These are phyloP conservation scores for Palythoa caribaeorum DNA, from an alignment of 92 coral and sea anemone genomes.

Conservation along the genomic window DNA sequence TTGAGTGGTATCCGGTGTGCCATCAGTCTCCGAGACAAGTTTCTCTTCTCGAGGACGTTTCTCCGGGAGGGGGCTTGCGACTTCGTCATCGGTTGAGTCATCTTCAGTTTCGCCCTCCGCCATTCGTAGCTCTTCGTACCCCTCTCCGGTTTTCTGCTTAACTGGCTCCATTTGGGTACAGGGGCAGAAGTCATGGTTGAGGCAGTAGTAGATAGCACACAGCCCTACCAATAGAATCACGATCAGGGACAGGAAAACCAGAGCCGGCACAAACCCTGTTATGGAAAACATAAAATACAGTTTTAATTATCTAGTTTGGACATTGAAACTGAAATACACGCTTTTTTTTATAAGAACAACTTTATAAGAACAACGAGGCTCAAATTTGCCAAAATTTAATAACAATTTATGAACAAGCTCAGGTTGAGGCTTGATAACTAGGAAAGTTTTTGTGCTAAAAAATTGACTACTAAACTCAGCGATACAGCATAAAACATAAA, in stretches of 20 bases:
- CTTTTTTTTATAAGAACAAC: no score
- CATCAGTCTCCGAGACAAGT: slow-evolving; percentile 54
- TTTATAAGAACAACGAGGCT: no score
- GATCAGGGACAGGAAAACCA: slow-evolving; percentile 74
- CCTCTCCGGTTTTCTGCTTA: slow-evolving; percentile 47
- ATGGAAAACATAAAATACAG: neutral
- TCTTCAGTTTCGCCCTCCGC: slow-evolving; percentile 64
- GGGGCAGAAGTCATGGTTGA: slow-evolving; percentile 80
- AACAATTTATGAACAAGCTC: no score
- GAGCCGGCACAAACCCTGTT: slow-evolving; percentile 86
- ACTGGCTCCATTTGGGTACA: slow-evolving; percentile 77
- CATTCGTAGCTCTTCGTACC: slow-evolving; percentile 79
- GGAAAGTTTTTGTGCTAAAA: no score
- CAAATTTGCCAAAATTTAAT: no score
- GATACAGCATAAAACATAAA: neutral
- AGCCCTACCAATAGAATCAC: slow-evolving; percentile 72
- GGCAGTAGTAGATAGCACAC: slow-evolving; percentile 81
- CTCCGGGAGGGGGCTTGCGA: slow-evolving; percentile 26
- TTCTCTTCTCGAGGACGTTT: slow-evolving; percentile 38
- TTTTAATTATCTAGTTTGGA: no score
- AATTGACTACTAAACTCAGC: no score
- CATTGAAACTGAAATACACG: no score
- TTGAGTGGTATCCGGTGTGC: slow-evolving; percentile 47
- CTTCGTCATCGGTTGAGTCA: slow-evolving; percentile 28
- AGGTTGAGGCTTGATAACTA: no score